phyloP scores from a whole-genome alignment of 2,888 invertebrate species.

The Drosophila ezoana region DNA sequence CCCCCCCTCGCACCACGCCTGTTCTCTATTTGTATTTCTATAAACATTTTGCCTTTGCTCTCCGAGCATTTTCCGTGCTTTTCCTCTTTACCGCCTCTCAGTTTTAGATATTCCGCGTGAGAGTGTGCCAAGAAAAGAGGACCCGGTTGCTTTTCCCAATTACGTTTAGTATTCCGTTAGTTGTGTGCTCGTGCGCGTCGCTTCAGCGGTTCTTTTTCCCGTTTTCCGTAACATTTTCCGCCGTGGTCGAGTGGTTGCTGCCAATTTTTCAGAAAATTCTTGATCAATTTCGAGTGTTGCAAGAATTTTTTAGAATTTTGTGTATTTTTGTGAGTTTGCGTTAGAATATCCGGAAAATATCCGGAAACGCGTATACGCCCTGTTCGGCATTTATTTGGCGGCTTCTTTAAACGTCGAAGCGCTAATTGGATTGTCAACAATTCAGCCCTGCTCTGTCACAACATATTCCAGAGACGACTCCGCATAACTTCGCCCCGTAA shows the following conservation, averaged over 20 bases:
- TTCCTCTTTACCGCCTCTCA: slow-evolving; percentile 5
- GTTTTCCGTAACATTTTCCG: slow-evolving; percentile 19
- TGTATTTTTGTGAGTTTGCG: slow-evolving; percentile 5
- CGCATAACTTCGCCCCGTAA: slow-evolving; percentile 72
- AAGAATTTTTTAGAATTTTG: slow-evolving; percentile 2
- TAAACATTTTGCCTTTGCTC: not conserved
- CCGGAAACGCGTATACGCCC: slow-evolving; percentile 37
- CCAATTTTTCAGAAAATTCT: slow-evolving; percentile 6
- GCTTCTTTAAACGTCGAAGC: slow-evolving; percentile 37
- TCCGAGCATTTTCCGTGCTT: slow-evolving; percentile 44
- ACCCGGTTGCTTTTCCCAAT: slow-evolving; percentile 29
- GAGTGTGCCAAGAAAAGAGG: slow-evolving; percentile 31
- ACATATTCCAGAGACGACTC: slow-evolving; percentile 52
- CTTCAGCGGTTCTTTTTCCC: slow-evolving; percentile 34
- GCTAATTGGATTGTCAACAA: slow-evolving; percentile 79
- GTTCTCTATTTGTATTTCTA: not conserved
- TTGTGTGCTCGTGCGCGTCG: slow-evolving; percentile 73
- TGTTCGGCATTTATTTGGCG: slow-evolving; percentile 24
- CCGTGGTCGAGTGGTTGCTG: slow-evolving; percentile 30
- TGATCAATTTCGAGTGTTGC: slow-evolving; percentile 1
- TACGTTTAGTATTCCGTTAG: slow-evolving; percentile 65
- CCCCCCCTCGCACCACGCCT: not conserved
- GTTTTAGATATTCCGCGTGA: slow-evolving; percentile 40
- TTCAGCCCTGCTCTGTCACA: slow-evolving; percentile 58
- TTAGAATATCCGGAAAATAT: slow-evolving; percentile 10